A percentile compares a stretch with the other conserved stretches of the same genome.
These are phyloP conservation scores for Catostylus mosaicus DNA, from an alignment of 30 jellyfish, hydroid and myxozoan genomes.

Conservation along the genomic window DNA sequence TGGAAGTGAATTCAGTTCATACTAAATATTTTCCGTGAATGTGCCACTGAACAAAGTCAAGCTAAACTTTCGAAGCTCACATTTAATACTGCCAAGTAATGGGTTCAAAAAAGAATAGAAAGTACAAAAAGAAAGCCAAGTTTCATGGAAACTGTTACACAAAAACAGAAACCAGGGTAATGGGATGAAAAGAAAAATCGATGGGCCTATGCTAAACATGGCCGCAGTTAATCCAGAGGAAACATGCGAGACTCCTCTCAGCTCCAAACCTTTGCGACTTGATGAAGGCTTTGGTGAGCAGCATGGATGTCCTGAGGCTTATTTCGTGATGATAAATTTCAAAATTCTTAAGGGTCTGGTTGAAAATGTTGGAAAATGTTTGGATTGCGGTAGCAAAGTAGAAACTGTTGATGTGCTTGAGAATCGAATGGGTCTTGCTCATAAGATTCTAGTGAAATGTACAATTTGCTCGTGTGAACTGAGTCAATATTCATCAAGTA, in stretches of 20 bases:
- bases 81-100: neutral
- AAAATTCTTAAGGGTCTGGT: too few species aligned
- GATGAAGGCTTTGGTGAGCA: too few species aligned
- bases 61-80: too few species aligned
- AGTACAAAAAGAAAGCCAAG: constrained; percentile 4
- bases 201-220: too few species aligned
- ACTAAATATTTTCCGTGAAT: too few species aligned
- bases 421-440: constrained; percentile 11
- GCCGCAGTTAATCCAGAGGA: neutral
- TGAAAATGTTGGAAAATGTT: neutral
- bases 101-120: constrained; percentile 16
- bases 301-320: neutral
- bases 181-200: too few species aligned
- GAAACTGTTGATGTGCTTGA: neutral
- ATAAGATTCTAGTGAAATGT: neutral
- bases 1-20: too few species aligned
- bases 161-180: too few species aligned
- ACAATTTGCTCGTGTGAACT: neutral
- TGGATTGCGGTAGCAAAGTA: too few species aligned
- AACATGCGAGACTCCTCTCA: neutral
- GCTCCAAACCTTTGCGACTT: too few species aligned
- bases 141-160: constrained; percentile 7
- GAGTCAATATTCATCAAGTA: neutral
- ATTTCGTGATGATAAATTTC: too few species aligned
- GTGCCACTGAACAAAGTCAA: too few species aligned